Evolutionary conservation across 2,888 invertebrate genomes (phyloP).

Genomic region (Drosophila paramelanica): DNA sequence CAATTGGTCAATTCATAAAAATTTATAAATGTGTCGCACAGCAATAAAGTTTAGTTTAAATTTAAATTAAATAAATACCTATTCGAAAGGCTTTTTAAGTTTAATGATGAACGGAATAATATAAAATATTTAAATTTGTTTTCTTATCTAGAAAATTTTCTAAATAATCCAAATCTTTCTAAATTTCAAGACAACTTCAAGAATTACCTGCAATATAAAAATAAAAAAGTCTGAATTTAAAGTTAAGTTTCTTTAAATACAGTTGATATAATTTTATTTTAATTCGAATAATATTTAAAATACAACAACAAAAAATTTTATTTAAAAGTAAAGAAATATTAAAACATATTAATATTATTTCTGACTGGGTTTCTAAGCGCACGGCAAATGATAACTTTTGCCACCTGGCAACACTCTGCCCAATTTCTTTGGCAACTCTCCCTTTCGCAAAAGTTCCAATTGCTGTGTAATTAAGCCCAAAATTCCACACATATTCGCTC

Average conservation of each 20-base stretch:
- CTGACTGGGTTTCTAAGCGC: slow-evolving; percentile 8
- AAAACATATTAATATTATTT: too few species aligned
- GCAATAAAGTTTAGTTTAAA: not conserved
- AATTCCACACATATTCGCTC: slow-evolving; percentile 36
- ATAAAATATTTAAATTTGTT: too few species aligned
- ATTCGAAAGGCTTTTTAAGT: not conserved
- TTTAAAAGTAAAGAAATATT: too few species aligned
- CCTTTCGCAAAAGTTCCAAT: slow-evolving; percentile 34
- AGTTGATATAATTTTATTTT: too few species aligned
- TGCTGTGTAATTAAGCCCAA: slow-evolving; percentile 55
- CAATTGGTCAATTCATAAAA: slow-evolving; percentile 2
- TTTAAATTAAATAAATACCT: not conserved
- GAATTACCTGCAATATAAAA: too few species aligned
- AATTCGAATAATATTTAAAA: too few species aligned
- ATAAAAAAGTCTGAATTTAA: too few species aligned
- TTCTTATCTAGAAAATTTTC: not conserved
- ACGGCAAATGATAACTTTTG: slow-evolving; percentile 16
- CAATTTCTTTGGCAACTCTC: slow-evolving; percentile 36
- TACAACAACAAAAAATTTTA: too few species aligned
- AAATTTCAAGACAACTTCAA: too few species aligned
- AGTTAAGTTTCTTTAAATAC: too few species aligned
- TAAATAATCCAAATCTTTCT: not conserved
- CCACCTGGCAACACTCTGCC: slow-evolving; percentile 30
- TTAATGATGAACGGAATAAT: too few species aligned
- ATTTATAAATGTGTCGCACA: not conserved